phyloP scores from a whole-genome alignment of 1,140 invertebrate genomes.

The Heterodera schachtii region DNA sequence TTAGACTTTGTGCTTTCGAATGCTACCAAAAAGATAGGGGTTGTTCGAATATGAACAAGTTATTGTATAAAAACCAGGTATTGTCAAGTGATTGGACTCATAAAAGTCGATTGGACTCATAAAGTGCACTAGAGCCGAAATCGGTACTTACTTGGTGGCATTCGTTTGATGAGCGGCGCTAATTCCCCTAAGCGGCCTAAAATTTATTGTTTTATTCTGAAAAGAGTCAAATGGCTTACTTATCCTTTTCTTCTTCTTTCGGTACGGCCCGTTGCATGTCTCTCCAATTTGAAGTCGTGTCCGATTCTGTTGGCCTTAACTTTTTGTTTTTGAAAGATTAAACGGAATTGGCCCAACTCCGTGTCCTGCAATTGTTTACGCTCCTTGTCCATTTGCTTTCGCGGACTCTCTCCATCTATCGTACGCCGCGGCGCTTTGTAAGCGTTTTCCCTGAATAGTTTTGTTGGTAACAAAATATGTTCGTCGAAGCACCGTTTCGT shows the following conservation, averaged over 20 bases:
- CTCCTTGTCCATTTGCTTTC: neutral
- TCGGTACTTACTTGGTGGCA: no score
- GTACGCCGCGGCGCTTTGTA: conserved; percentile 8
- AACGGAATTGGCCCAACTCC: neutral
- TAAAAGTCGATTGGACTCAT: no score
- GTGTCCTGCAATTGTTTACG: conserved; percentile 2
- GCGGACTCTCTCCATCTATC: neutral
- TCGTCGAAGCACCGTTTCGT: neutral
- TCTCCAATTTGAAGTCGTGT: neutral
- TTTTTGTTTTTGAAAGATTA: neutral
- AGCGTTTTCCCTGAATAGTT: conserved; percentile 9
- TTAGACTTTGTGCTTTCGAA: no score
- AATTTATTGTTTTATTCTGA: neutral
- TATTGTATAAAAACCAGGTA: no score
- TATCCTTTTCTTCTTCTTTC: conserved; percentile 1
- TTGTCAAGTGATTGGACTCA: no score
- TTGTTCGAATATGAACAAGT: no score
- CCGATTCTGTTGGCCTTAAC: neutral
- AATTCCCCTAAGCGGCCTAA: neutral
- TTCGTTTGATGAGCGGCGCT: no score
- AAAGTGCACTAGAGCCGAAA: no score
- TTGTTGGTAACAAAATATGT: neutral
- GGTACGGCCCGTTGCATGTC: neutral
- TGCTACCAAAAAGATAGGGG: no score
- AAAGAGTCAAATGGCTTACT: neutral